phyloP scores from a whole-genome alignment of 64 coral and sea anemone species.

The Acropora tenuis region DNA sequence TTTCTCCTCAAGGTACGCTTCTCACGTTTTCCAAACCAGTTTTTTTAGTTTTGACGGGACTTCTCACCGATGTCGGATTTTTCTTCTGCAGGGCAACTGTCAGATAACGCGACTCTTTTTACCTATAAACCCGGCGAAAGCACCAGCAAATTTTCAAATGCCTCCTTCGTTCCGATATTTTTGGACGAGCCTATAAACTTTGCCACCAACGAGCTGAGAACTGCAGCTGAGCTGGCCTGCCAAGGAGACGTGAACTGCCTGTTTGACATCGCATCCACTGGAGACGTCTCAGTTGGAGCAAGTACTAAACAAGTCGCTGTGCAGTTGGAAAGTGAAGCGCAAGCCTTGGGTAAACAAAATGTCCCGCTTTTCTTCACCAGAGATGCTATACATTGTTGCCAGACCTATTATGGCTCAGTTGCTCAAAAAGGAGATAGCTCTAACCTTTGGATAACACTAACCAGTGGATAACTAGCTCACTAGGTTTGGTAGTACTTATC shows the following conservation, averaged over 20 bases:
- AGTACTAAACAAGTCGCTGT: conserved; percentile 14
- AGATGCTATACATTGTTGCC: no score
- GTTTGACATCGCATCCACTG: conserved; percentile 44
- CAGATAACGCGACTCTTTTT: neutral
- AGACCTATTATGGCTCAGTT: no score
- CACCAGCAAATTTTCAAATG: conserved; percentile 1
- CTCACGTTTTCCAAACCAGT: no score
- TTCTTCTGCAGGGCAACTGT: conserved; percentile 22
- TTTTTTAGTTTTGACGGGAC: no score
- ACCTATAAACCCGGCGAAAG: conserved; percentile 15
- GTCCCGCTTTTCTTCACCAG: neutral
- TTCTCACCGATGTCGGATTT: neutral
- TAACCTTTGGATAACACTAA: no score
- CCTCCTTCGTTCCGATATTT: neutral
- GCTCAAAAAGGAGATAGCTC: no score
- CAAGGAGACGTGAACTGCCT: conserved; percentile 22
- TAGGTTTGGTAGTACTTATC: no score
- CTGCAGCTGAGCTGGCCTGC: conserved; percentile 1
- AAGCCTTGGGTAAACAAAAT: neutral
- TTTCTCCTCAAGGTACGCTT: no score
- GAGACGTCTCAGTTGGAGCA: conserved; percentile 25
- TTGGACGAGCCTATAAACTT: conserved; percentile 11
- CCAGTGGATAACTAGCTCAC: no score
- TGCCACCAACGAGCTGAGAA: conserved; percentile 1
- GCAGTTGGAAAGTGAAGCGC: conserved; percentile 10